phyloP scores from a whole-genome alignment of 1,140 invertebrate species.

The Prorops nasuta region DNA sequence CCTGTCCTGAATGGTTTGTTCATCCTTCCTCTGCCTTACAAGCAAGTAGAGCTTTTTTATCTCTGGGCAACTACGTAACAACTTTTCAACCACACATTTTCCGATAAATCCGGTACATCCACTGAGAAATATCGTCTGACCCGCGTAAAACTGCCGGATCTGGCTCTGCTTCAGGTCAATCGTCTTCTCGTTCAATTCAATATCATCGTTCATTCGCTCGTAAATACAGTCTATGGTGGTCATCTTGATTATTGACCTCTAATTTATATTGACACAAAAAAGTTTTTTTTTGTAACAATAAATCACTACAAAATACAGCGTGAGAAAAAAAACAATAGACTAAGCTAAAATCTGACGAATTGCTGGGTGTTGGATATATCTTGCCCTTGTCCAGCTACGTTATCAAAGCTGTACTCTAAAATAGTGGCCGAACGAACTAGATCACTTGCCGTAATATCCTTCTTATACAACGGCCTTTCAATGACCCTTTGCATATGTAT shows the following conservation, averaged over 20 bases:
- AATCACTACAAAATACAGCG: too few relatives aligned
- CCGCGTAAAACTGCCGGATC: conserved; percentile 30
- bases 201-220: conserved; percentile 29
- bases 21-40: conserved; percentile 58
- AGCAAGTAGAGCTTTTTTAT: conserved; percentile 62
- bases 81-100: conserved; percentile 65
- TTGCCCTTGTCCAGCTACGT: too few relatives aligned
- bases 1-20: conserved; percentile 41
- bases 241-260: not conserved
- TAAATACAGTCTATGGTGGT: conserved; percentile 34
- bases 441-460: not conserved
- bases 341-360: too few relatives aligned
- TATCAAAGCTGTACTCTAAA: not conserved
- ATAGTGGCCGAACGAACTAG: not conserved
- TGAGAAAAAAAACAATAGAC: too few relatives aligned
- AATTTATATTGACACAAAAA: not conserved
- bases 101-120: conserved; percentile 62
- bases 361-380: not conserved
- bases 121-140: conserved; percentile 27
- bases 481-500: not conserved
- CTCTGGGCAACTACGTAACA: conserved; percentile 60
- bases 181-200: conserved; percentile 9
- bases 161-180: conserved; percentile 22
- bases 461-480: not conserved
- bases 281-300: too few relatives aligned